phyloP scores from a whole-genome alignment of 2,888 invertebrate species.

The Syrista parreyssii region DNA sequence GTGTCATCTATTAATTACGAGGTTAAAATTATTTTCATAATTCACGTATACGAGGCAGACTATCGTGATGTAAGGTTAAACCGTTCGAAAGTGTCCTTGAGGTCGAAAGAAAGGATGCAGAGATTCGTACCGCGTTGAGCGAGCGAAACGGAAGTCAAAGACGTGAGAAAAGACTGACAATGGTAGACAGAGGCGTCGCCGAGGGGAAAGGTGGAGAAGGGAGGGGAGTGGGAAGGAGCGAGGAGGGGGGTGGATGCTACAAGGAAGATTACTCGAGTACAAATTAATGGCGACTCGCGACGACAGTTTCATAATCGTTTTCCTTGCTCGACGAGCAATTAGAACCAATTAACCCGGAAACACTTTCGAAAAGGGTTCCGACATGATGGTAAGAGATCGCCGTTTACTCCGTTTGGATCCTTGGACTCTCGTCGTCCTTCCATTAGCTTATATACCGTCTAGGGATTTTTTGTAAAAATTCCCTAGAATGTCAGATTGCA shows the following conservation, averaged over 20 bases:
- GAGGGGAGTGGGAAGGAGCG: slow-evolving; percentile 3
- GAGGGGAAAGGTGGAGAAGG: slow-evolving; percentile 14
- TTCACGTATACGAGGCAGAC: background rate
- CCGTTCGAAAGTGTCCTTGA: slow-evolving; percentile 2
- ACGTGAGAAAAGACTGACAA: slow-evolving; percentile 5
- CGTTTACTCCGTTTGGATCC: slow-evolving; percentile 22
- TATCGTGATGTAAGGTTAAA: background rate
- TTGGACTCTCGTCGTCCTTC: slow-evolving; percentile 3
- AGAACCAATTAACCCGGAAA: slow-evolving; percentile 49
- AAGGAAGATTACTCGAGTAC: slow-evolving; percentile 26
- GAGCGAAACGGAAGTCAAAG: background rate
- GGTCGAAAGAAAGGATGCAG: background rate
- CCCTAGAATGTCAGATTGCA: background rate
- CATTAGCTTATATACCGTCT: background rate
- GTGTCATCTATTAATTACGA: background rate
- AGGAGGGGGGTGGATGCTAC: background rate
- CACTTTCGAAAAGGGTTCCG: slow-evolving; percentile 26
- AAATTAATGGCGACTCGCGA: slow-evolving; percentile 24
- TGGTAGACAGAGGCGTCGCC: slow-evolving; percentile 17
- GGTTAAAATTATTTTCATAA: background rate
- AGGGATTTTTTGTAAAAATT: background rate
- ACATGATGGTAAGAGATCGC: slow-evolving; percentile 20
- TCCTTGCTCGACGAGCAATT: slow-evolving; percentile 44
- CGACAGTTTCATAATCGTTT: slow-evolving; percentile 39
- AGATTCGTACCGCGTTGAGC: background rate